A percentile compares a stretch with the other conserved stretches of the same genome.
Evolutionary conservation across 2,113 vertebrate species (phyloP).

Genomic region (Aphyosemion australe): DNA sequence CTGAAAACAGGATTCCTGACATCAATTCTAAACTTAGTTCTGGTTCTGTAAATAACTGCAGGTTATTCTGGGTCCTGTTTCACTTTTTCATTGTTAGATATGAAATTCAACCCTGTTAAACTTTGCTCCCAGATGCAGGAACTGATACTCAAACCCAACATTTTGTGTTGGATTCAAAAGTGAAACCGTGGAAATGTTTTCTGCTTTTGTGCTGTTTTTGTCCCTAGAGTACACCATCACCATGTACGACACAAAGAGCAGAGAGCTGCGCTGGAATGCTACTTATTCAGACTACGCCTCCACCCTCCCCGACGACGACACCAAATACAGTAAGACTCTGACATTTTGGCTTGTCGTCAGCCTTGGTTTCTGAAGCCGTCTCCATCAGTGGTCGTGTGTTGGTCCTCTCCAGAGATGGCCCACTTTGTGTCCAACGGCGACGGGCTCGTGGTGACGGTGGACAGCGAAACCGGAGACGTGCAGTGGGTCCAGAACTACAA

Average conservation of each 20-base stretch:
- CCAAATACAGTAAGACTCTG: conserved; percentile 88
- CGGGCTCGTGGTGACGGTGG: conserved; percentile 95
- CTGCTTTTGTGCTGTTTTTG: conserved; percentile 14
- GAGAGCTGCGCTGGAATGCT: conserved; percentile 97
- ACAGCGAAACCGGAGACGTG: conserved; percentile 92
- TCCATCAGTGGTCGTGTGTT: neutral
- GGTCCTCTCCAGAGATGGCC: conserved; percentile 85
- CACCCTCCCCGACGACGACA: conserved; percentile 88
- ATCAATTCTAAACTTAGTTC: too few species aligned
- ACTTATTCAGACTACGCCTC: conserved; percentile 98
- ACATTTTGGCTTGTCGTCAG: neutral
- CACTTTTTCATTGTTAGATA: neutral
- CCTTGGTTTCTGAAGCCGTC: neutral
- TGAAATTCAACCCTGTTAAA: conserved; percentile 8
- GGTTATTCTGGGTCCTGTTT: conserved; percentile 10
- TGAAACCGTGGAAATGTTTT: neutral
- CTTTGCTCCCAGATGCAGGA: neutral
- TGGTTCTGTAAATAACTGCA: neutral
- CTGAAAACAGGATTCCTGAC: too few species aligned
- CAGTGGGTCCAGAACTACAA: conserved; percentile 97
- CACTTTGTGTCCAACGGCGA: conserved; percentile 98
- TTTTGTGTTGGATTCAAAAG: conserved; percentile 11
- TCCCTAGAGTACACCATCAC: conserved; percentile 95
- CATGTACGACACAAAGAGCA: conserved; percentile 98
- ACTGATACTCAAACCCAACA: neutral